Evolutionary conservation across 1,140 invertebrate species (phyloP), one percentile per base, ranked within the genome.

Genomic region (Palaemon carinicauda): DNA sequence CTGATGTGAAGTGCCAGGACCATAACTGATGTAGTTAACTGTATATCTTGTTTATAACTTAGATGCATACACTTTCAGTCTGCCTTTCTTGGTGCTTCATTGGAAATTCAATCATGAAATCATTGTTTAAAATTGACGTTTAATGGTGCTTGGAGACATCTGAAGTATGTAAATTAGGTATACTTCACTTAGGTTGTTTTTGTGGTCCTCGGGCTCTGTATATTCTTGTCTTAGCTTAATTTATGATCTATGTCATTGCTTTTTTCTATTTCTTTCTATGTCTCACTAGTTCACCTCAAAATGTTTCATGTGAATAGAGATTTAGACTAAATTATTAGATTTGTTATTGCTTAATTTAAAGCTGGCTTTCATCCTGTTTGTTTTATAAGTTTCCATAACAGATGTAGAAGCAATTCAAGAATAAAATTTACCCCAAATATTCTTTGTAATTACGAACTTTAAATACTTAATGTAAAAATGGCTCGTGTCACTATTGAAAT

Each of bases 121-220:
- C n/a, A n/a, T 27, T 52, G 50, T 19, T 74, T 73, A 54, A n/a
- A 54, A 9, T 24, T 71, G 50, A 74, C 24, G 9, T 82, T n/a
- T n/a, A n/a, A 82, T 82, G 80, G 80, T 82, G 80, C 80, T 82
- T 82, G 80, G 71, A 54, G 74, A 82, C 74, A 50, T 73, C 29
- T 81, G 80, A 52, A 82, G 54, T 33, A 80, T 33, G 56, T 33
- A n/a, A 80, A 41, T 33, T 80, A 33, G 29, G 27, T 80, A 31
- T 60, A 75, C 73, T 75, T 75, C 54, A 33, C 54, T 80, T 80
- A 56, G 78, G 78, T 80, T 80, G 78, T 80, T 80, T n/a, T 31
- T 56, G 53, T 80, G 78, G 78, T 80, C 78, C 78, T 31, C 56
- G 78, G 78, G 78, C 78, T 80, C 51, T 80, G 78, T 80, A 60